Evolutionary conservation across 2,888 invertebrate species (phyloP).

Genomic region (Tenthredo amoena): DNA sequence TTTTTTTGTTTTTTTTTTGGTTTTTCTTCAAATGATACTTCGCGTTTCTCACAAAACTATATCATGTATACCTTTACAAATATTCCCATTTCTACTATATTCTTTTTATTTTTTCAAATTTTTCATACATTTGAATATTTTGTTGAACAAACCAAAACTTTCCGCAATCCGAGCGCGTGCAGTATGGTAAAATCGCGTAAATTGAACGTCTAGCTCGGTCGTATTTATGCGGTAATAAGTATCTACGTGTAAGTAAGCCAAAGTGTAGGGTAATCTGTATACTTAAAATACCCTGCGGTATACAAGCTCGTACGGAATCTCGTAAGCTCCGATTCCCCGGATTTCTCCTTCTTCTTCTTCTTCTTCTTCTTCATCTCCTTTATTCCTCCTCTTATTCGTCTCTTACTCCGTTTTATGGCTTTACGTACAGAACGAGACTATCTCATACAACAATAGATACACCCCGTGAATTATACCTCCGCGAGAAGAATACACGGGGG

Average conservation of each 20-base stretch:
- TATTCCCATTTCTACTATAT: too few relatives aligned
- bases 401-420: not conserved
- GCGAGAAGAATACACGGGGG: not conserved
- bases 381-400: not conserved
- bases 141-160: not conserved
- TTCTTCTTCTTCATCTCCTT: not conserved
- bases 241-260: not conserved
- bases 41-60: too few relatives aligned
- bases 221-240: slow-evolving; percentile 78
- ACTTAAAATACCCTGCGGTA: not conserved
- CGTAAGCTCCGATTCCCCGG: slow-evolving; percentile 18
- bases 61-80: too few relatives aligned
- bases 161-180: not conserved
- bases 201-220: slow-evolving; percentile 75
- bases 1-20: too few relatives aligned
- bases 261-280: slow-evolving; percentile 30
- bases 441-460: not conserved
- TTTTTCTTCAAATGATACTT: too few relatives aligned
- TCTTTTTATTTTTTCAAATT: too few relatives aligned
- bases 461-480: not conserved
- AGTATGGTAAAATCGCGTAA: slow-evolving; percentile 68
- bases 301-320: slow-evolving; percentile 10
- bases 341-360: slow-evolving; percentile 9
- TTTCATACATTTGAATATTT: not conserved
- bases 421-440: not conserved